Evolutionary conservation across 2,797 vertebrate species (phyloP), one percentile per base, ranked within the genome.

Genomic region (Yasuhikotakia modesta): DNA sequence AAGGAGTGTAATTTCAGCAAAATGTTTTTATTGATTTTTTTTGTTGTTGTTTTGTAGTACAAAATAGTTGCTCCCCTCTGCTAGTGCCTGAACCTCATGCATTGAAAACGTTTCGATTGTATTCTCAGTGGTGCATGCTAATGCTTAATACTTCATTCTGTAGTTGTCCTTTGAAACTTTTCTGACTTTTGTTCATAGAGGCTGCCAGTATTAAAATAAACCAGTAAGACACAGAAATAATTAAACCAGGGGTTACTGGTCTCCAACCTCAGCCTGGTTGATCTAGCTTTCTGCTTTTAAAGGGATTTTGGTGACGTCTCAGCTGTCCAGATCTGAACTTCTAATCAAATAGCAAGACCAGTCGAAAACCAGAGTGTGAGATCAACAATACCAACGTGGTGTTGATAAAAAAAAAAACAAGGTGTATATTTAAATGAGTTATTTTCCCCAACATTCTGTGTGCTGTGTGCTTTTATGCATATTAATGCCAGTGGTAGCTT

Each of bases 1-100:
- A 74, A 27, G 5, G 12, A 75, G 46, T 35, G 24, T 43, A n/a
- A 16, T 65, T 75, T 21, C 32, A 43, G 48, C 10, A 24, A 52
- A 74, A 65, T 39, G 14, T 50, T 63, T 32, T 58, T 21, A 7
- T 16, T 12, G 19, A 6, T 17, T 46, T n/a, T 43, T 6, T 0
- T 35, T 19, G 17, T 17, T 27, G 27, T 30, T 27, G 5, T 60
- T 22, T 60, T 30, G 57, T 60, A 24, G 12, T 30, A 14, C 22
- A 58, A 14, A 12, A 27, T 57, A 24, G 14, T 13, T 60, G 12
- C 57, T 60, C 8, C 13, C 22, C 39, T 46, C 11, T 13, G 27
- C 21, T 55, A 39, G 11, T 39, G 32, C 39, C 5, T 72, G 4
- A 61, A 73, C 39, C 22, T n/a, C 53, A 11, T 48, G 22, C 16